Base-by-base conservation (phyloP, 2,888 invertebrate species). In the Antheraea assamensis region DNA sequence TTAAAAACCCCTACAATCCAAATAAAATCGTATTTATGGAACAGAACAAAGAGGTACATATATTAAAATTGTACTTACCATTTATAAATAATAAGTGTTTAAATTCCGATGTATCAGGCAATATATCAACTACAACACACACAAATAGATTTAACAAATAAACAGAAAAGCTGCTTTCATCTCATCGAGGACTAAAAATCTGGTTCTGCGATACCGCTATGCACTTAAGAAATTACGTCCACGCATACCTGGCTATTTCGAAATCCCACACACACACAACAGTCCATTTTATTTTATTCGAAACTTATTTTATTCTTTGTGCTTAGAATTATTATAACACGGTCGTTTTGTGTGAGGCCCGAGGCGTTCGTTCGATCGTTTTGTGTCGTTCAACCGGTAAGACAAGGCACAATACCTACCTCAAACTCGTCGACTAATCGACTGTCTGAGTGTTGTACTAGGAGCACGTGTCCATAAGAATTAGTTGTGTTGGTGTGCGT, bases 321-420 rank as follows among this genome's bases (percentile, higher is more conserved):
- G 72, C 71, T 80, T 78, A 75, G 73, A 78, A 74, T 68, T 76
- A 30, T 35, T 71, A 82, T 78, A 83, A 31, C 68, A 24, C 35
- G 84, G 89, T 90, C 90, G 90, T 88, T 86, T 83, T 77, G 76
- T 79, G 75, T 80, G 81, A 83, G 82, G 90, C 61, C 61, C 61
- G 30, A 30, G 61, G 61, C 61, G 61, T 93, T 94, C 94, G 94
- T 93, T 94, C 94, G 93, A 90, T 94, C 94, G 92, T 92, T 88
- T 89, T 85, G 82, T 84, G 87, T 92, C 89, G 89, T 89, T 87
- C 79, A 85, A 90, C 92, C 90, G 92, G 92, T 89, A 87, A 81
- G 85, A 82, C 89, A 79, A 84, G 88, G 81, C 87, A 83, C 84
- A 82, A 81, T 91, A 92, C 91, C 91, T 90, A 90, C 88, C 83